Base-by-base conservation (phyloP, 2,797 vertebrate genomes). In the Amniataba percoides region DNA sequence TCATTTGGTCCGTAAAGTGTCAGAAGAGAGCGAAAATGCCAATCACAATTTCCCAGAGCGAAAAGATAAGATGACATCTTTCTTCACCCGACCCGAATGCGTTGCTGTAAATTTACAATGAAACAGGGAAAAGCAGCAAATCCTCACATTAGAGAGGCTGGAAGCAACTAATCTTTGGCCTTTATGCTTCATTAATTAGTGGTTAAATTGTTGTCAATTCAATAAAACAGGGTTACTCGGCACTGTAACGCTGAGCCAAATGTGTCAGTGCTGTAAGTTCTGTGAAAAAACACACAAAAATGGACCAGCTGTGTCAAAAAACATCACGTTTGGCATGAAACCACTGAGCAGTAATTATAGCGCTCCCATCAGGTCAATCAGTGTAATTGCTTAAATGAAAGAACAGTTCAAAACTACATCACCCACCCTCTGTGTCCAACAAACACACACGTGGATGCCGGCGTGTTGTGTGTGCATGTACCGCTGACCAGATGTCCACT, bases 401-500 rank as follows among this genome's bases (percentile, higher is more conserved):
- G 2, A 64, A 18, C 52, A 65, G 64, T 39, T 45, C 8, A 61
- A 67, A 77, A 79, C 66, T 5, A 46, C 68, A 77, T 52, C 60
- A 34, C 2, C 45, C 60, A 57, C 59, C 9, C 52, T 40, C 18
- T 16, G 25, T 10, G 70, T 75, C 42, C 66, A 68, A 74, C 57
- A 78, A 66, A 74, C 48, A 27, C 59, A 70, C 67, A 39, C 49
- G 56, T 79, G 72, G 71, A 74, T 15, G 77, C 59, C 63, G 48
- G 46, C 8, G 39, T 71, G 3, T 31, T 67, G 48, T 67, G 42
- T 57, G 43, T 51, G 27, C 5, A 68, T 13, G 63, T 46, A 65
- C 57, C 53, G 34, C 66, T 42, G 77, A 71, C 77, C 66, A 62
- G 78, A 61, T 75, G 86, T 82, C 78, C 78, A 76, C 80, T 45